Conservation (phyloP, 2,888 invertebrate genomes). For the Machimus rusticus region DNA sequence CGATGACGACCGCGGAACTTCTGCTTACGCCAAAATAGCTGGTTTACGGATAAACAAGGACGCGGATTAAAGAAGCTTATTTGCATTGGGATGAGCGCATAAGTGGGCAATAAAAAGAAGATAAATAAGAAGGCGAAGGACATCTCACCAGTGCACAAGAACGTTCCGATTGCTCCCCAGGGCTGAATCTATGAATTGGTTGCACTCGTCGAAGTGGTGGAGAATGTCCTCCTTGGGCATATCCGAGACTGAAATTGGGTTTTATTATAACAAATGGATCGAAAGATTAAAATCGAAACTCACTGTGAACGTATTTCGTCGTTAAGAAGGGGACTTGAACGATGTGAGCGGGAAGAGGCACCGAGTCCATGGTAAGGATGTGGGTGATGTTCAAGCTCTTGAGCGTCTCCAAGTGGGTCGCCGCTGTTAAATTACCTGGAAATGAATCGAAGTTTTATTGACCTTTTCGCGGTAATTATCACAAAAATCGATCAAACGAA, state of each 20-base stretch:
- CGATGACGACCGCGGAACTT: slow-evolving; percentile 86
- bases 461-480: not conserved
- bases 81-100: not conserved
- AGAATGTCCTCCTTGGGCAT: slow-evolving; percentile 86
- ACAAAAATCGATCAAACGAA: slow-evolving; percentile 47
- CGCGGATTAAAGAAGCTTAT: not conserved
- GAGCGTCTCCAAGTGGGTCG: slow-evolving; percentile 74
- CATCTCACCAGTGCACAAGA: slow-evolving; percentile 83
- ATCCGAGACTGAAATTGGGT: slow-evolving; percentile 73
- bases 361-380: slow-evolving; percentile 84
- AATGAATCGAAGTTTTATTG: slow-evolving; percentile 42
- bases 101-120: not conserved
- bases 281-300: slow-evolving; percentile 52
- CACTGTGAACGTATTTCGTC: slow-evolving; percentile 79
- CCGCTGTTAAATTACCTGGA: slow-evolving; percentile 80
- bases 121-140: not conserved
- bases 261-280: slow-evolving; percentile 19
- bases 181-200: slow-evolving; percentile 77
- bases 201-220: slow-evolving; percentile 78
- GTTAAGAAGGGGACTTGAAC: slow-evolving; percentile 72
- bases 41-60: slow-evolving; percentile 43
- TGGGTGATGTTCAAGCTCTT: slow-evolving; percentile 74
- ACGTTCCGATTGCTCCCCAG: slow-evolving; percentile 71
- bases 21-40: slow-evolving; percentile 91
- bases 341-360: slow-evolving; percentile 80